phyloP scores from a whole-genome alignment of 1,140 invertebrate species.

The Protaetia brevitarsis region DNA sequence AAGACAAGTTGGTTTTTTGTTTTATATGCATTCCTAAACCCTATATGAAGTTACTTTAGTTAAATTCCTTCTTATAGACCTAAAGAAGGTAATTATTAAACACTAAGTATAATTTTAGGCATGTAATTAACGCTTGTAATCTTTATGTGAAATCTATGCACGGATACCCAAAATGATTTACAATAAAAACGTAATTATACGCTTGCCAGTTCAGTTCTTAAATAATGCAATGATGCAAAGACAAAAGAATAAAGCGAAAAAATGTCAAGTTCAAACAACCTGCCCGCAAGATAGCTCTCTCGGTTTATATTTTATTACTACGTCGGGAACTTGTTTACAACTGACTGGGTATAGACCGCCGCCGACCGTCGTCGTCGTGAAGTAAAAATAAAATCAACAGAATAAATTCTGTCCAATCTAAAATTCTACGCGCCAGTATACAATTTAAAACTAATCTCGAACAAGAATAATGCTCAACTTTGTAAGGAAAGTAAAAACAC shows the following conservation, averaged over 20 bases:
- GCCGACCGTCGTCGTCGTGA: background rate
- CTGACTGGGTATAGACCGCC: background rate
- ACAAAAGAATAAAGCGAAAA: background rate
- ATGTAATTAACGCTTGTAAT: too few relatives aligned
- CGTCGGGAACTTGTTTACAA: slow-evolving; percentile 9
- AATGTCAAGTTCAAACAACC: slow-evolving; percentile 11
- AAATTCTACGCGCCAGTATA: background rate
- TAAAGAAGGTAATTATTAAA: too few relatives aligned
- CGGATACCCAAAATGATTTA: too few relatives aligned
- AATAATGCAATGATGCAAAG: background rate
- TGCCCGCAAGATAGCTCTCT: background rate
- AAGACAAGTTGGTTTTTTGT: too few relatives aligned
- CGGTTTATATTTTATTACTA: slow-evolving; percentile 4
- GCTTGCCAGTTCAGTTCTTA: background rate
- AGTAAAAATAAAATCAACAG: slow-evolving; percentile 6
- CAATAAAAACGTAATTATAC: background rate
- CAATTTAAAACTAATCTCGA: slow-evolving; percentile 11
- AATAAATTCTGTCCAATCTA: slow-evolving; percentile 9
- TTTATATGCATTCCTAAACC: too few relatives aligned
- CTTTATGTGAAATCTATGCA: too few relatives aligned
- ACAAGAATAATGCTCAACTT: slow-evolving; percentile 10
- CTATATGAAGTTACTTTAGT: too few relatives aligned
- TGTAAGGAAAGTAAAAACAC: slow-evolving; percentile 34
- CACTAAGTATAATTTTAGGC: too few relatives aligned
- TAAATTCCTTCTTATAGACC: too few relatives aligned